Conservation (phyloP, 2,113 vertebrate genomes). For the Pithys albifrons region DNA sequence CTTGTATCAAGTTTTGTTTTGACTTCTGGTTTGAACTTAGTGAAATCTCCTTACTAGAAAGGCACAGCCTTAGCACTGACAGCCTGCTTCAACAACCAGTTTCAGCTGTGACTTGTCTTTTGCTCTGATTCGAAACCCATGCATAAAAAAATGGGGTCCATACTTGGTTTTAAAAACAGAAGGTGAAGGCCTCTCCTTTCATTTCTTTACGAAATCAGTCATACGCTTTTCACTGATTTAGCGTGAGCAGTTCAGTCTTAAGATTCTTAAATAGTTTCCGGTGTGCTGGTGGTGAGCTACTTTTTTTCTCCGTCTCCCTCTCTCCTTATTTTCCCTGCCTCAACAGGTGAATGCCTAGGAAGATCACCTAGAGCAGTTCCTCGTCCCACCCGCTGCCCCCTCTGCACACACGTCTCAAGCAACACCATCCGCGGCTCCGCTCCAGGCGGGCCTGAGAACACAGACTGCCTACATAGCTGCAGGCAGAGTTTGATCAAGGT, state of each 20-base stretch:
- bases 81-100: not conserved
- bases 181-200: not conserved
- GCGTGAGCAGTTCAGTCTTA: not conserved
- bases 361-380: not conserved
- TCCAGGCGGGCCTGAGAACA: fast-evolving
- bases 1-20: slow-evolving; percentile 39
- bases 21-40: slow-evolving; percentile 61
- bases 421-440: not conserved
- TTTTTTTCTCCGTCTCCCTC: not conserved
- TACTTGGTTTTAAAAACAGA: not conserved
- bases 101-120: not conserved
- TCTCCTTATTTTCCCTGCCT: not conserved
- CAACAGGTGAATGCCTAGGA: not conserved
- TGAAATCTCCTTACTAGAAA: slow-evolving; percentile 5
- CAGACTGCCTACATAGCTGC: not conserved
- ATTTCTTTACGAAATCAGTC: not conserved
- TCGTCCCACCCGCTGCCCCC: not conserved
- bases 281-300: fast-evolving
- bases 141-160: not conserved
- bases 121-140: not conserved
- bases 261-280: not conserved
- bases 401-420: not conserved
- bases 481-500: not conserved
- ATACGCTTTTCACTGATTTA: not conserved
- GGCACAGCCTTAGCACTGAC: not conserved